Percentiles rank a stretch among this genome's conserved stretches.
These are phyloP conservation scores for Haliclona indistincta DNA, from an alignment of 37 sponge, comb jelly and placozoan genomes.

Conservation along the genomic window DNA sequence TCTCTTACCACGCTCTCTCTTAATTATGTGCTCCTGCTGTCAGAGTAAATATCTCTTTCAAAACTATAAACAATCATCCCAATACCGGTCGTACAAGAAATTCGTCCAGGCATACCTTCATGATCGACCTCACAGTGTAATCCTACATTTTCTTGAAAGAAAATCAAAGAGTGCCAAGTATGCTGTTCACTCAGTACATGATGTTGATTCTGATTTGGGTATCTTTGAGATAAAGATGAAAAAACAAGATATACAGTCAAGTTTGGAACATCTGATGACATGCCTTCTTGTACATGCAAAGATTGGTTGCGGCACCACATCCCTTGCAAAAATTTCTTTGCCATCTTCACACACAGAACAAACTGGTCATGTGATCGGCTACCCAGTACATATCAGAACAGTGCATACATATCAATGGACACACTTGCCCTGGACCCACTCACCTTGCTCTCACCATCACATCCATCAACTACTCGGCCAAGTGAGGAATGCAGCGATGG, in stretches of 20 bases:
- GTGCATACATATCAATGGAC: slow-evolving; percentile 7
- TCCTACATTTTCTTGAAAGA: slow-evolving; percentile 17
- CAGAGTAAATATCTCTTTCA: too few species aligned
- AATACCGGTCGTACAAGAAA: slow-evolving; percentile 21
- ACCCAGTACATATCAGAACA: slow-evolving; percentile 6
- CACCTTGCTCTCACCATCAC: too few species aligned
- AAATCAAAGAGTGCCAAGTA: slow-evolving; percentile 14
- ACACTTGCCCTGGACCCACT: too few species aligned
- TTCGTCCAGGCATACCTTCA: slow-evolving; percentile 9
- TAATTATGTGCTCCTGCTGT: too few species aligned
- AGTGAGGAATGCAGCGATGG: too few species aligned
- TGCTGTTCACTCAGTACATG: not conserved
- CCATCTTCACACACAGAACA: slow-evolving; percentile 3
- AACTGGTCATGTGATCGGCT: slow-evolving; percentile 9
- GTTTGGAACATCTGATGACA: not conserved
- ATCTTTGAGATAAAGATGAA: not conserved
- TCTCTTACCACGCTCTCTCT: too few species aligned
- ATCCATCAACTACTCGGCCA: too few species aligned
- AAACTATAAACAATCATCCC: too few species aligned
- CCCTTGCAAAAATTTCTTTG: slow-evolving; percentile 40
- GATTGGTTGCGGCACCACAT: slow-evolving; percentile 16
- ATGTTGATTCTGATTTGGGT: slow-evolving; percentile 5
- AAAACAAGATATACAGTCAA: slow-evolving; percentile 2
- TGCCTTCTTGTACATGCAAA: slow-evolving; percentile 20
- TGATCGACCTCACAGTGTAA: slow-evolving; percentile 14